Percentiles rank a stretch among this genome's conserved stretches.
These are phyloP conservation scores for Montipora capitata DNA, from an alignment of 92 coral and sea anemone species.

Conservation along the genomic window DNA sequence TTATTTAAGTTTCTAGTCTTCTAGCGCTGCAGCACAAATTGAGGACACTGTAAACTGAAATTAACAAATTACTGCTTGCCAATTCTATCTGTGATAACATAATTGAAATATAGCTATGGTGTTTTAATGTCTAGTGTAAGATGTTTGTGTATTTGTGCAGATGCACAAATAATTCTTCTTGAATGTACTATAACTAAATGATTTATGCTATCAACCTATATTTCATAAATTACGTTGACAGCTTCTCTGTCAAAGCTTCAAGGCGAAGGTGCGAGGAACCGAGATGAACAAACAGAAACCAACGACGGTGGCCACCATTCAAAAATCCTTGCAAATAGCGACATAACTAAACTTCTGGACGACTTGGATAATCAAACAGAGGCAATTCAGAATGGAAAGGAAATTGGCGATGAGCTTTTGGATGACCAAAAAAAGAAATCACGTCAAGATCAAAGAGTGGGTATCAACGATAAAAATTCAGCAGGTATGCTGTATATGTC, in stretches of 20 bases:
- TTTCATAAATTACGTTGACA: background rate
- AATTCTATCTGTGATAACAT: no score
- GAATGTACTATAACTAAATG: no score
- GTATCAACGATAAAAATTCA: background rate
- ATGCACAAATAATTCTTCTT: no score
- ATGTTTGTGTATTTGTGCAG: no score
- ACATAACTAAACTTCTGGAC: conserved; percentile 41
- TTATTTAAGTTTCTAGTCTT: no score
- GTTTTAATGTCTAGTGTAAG: no score
- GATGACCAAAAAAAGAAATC: background rate
- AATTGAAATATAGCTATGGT: no score
- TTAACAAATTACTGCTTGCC: no score
- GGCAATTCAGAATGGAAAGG: conserved; percentile 39
- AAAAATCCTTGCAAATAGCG: conserved; percentile 21
- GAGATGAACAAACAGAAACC: background rate
- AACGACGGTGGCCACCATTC: background rate
- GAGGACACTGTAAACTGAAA: no score
- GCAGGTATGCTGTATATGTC: background rate
- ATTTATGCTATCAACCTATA: background rate
- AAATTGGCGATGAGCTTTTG: conserved; percentile 50
- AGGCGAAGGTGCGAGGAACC: background rate
- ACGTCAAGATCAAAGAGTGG: background rate
- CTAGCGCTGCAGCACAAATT: no score
- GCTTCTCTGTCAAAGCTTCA: background rate
- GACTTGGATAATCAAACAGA: conserved; percentile 58